Evolutionary conservation across 2,113 vertebrate species (phyloP), one percentile per base, ranked within the genome.

Genomic region (Nannospalax galili): DNA sequence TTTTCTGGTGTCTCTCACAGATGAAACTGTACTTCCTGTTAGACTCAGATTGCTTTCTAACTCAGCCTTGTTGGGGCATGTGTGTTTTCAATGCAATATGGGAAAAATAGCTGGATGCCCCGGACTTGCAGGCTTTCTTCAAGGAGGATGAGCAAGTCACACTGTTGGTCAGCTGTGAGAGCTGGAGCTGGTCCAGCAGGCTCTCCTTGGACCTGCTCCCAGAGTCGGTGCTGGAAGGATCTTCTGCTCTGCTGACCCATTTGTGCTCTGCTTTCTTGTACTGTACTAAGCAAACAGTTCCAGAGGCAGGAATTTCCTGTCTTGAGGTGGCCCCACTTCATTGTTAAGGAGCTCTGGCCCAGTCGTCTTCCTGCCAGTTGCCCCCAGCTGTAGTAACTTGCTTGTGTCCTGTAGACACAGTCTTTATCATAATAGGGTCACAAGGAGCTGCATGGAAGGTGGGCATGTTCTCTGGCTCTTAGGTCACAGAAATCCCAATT

Each of bases 261-360:
- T 28, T 93, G 64, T 69, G 28, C 40, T 84, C 9, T 35, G 69
- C 89, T 93, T 79, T 82, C 86, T 95, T 65, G 2, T 30, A 16
- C 35, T 56, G 7, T 85, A 52, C 28, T 56, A 88, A 92, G 87
- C 5, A 4, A 93, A 88, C 75, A 64, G 19, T n/a, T 84, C 42
- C n/a, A 72, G 81, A 92, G 67, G 75, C 15, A 20, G 60, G 74
- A 42, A 80, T 80, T 89, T 94, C 62, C 67, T 89, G 6, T 69
- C 40, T 94, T 95, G 7, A 88, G 82, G 37, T 79, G 80, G 67
- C 60, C 82, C 37, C 87, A 24, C 35, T 77, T 95, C 15, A 35
- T 78, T 70, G n/a, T 88, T 58, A 22, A 35, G 28, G 37, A 65
- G 48, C 40, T 78, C 56, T 73, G 64, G 40, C 78, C 79, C 69